Conservation (phyloP, 2,888 invertebrate species). For the Lissocephala sabroskyi region DNA sequence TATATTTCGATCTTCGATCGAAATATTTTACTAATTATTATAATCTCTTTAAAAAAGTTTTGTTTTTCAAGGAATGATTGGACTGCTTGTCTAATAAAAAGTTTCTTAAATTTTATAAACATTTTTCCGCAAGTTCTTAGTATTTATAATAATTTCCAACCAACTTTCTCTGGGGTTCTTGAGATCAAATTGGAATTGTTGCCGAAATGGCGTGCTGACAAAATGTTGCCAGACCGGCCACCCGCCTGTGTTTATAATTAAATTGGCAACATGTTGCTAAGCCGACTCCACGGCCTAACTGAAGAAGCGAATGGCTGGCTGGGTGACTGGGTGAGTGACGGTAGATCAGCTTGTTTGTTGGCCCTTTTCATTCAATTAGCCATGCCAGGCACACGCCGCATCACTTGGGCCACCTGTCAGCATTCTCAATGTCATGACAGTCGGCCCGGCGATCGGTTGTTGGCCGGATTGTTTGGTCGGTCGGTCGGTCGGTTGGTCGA, state of each 20-base stretch:
- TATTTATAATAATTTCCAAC: too few species aligned
- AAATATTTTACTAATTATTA: too few species aligned
- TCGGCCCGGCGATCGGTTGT: too few species aligned
- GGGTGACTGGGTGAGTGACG: neutral
- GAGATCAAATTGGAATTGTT: conserved; percentile 9
- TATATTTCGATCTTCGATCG: too few species aligned
- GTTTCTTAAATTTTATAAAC: too few species aligned
- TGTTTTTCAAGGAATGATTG: too few species aligned
- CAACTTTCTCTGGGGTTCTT: conserved; percentile 5
- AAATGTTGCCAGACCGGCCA: conserved; percentile 17
- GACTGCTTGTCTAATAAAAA: too few species aligned
- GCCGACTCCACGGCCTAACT: conserved; percentile 1
- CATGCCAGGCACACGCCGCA: conserved; percentile 14
- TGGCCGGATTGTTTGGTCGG: too few species aligned
- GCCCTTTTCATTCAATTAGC: conserved; percentile 20
- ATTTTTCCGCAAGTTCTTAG: too few species aligned
- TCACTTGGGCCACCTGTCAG: conserved; percentile 11
- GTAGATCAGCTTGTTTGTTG: too few species aligned
- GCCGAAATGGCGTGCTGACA: too few species aligned
- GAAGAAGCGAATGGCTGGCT: neutral
- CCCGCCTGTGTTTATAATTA: conserved; percentile 2
- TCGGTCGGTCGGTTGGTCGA: neutral
- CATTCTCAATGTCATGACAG: conserved; percentile 17
- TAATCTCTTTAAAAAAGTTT: too few species aligned
- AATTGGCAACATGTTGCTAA: conserved; percentile 25